phyloP scores from a whole-genome alignment of 2,113 vertebrate genomes.

The Collichthys lucidus region DNA sequence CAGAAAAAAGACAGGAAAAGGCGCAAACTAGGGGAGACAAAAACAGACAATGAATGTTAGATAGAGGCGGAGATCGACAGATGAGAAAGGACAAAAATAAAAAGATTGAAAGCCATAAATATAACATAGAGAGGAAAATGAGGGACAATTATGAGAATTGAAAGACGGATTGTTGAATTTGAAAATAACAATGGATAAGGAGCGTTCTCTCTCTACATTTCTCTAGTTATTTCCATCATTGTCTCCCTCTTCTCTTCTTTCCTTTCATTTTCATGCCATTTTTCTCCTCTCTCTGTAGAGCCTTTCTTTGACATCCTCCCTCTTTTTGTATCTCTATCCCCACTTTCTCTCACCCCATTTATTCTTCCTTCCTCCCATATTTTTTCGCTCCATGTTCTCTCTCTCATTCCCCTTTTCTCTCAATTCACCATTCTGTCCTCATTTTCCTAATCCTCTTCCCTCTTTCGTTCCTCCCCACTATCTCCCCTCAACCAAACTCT shows the following conservation, averaged over 20 bases:
- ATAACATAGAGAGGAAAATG: background rate
- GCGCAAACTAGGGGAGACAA: background rate
- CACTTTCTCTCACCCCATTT: slow-evolving; percentile 19
- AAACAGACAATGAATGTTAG: slow-evolving; percentile 14
- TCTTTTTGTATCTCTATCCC: background rate
- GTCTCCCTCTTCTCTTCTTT: background rate
- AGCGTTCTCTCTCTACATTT: background rate
- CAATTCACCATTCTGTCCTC: slow-evolving; percentile 7
- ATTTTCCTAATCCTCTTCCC: slow-evolving; percentile 2
- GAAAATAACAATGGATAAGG: background rate
- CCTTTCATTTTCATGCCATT: background rate
- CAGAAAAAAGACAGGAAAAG: slow-evolving; percentile 37
- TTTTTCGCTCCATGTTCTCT: background rate
- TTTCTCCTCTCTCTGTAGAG: background rate
- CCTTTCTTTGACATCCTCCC: background rate
- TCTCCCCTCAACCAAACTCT: slow-evolving; percentile 49
- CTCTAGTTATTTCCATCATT: background rate
- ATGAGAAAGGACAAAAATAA: background rate
- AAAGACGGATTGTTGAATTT: background rate
- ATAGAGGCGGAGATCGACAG: slow-evolving; percentile 6
- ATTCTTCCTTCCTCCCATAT: background rate
- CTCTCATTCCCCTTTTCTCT: background rate
- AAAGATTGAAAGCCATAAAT: background rate
- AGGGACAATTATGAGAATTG: background rate
- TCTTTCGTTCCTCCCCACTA: slow-evolving; percentile 15